These are phyloP conservation scores for Apotomis capreana DNA, from an alignment of 2,888 invertebrate species.

Conservation along the genomic window DNA sequence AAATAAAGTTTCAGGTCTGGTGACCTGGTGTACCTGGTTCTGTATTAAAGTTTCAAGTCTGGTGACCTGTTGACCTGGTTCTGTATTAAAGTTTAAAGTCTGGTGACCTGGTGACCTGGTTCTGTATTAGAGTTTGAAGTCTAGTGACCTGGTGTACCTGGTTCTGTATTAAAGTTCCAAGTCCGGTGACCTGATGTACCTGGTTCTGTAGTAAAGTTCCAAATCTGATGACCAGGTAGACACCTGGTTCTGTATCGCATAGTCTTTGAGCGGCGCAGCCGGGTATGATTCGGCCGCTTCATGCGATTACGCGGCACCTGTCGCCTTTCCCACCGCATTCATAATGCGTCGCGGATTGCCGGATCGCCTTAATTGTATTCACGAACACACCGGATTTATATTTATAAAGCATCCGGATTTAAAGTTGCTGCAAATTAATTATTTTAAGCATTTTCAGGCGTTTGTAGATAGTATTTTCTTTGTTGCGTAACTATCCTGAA, in stretches of 20 bases:
- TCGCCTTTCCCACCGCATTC: slow-evolving; percentile 43
- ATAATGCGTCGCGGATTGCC: slow-evolving; percentile 43
- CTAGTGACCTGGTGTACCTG: not conserved
- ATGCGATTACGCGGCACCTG: slow-evolving; percentile 45
- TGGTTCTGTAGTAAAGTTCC: too few relatives aligned
- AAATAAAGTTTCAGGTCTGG: too few relatives aligned
- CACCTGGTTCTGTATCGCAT: not conserved
- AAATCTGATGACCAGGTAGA: not conserved
- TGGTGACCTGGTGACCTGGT: not conserved
- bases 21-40: too few relatives aligned
- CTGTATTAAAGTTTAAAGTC: too few relatives aligned
- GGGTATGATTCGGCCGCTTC: slow-evolving; percentile 39
- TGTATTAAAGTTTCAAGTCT: not conserved
- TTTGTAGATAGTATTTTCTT: not conserved
- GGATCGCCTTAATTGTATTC: slow-evolving; percentile 44
- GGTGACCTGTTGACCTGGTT: too few relatives aligned
- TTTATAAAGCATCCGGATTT: slow-evolving; percentile 40
- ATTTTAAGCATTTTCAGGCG: slow-evolving; percentile 5
- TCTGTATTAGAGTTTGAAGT: not conserved
- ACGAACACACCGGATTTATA: slow-evolving; percentile 41
- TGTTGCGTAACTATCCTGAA: too few relatives aligned
- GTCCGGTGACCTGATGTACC: not conserved
- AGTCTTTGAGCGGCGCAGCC: slow-evolving; percentile 23
- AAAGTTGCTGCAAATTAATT: slow-evolving; percentile 36
- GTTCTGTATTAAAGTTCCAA: too few relatives aligned